Percentiles rank a stretch among this genome's conserved stretches.
phyloP scores from a whole-genome alignment of 1,140 invertebrate genomes.

The Bombus vancouverensis region DNA sequence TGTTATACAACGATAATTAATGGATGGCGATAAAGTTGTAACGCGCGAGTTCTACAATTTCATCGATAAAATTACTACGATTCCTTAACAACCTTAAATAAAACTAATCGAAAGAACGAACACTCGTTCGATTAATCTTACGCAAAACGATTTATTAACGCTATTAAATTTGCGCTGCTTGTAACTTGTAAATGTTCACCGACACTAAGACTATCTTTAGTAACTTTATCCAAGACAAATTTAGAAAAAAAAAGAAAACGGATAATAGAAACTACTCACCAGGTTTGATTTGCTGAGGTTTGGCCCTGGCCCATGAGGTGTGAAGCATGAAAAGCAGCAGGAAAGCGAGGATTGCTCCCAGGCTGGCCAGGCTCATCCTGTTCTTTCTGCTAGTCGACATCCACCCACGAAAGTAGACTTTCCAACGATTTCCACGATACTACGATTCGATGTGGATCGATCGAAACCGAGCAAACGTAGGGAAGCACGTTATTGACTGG shows the following conservation, averaged over 20 bases:
- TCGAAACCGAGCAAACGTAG: no score
- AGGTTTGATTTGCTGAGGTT: conserved; percentile 73
- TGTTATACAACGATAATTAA: no score
- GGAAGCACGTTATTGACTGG: not conserved
- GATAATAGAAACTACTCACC: conserved; percentile 63
- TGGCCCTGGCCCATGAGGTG: conserved; percentile 61
- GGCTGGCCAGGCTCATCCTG: conserved; percentile 64
- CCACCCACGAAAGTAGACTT: conserved; percentile 24
- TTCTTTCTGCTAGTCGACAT: conserved; percentile 39
- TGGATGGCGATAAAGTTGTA: no score
- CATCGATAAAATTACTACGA: no score
- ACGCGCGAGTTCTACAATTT: no score
- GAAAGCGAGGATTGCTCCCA: conserved; percentile 62
- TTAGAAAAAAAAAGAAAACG: not conserved
- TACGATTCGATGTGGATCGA: not conserved
- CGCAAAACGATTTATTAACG: no score
- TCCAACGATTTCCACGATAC: not conserved
- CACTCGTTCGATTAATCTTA: no score
- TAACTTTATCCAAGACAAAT: not conserved
- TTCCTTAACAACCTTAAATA: no score
- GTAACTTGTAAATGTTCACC: not conserved
- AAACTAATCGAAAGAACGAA: no score
- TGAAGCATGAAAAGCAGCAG: conserved; percentile 61
- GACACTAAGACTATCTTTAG: no score
- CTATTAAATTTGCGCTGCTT: no score